Base-by-base conservation (phyloP, 2,797 vertebrate species). In the Siniperca scherzeri region DNA sequence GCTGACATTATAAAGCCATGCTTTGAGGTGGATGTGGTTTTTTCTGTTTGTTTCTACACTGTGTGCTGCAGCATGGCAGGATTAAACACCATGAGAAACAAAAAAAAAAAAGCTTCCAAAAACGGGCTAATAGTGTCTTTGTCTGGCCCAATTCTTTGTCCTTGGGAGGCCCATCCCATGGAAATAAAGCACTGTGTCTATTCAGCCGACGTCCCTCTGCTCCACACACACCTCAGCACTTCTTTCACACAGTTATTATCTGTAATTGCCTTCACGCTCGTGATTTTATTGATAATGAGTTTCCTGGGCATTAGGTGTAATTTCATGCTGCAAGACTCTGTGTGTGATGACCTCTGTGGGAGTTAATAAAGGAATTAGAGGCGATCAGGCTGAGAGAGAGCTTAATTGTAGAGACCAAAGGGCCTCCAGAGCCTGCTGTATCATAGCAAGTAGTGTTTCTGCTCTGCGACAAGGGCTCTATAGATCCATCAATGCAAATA, bases 231-330 rank as follows among this genome's bases (percentile, higher is more conserved):
- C 89, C 88, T 93, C 89, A 92, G 90, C 88, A 89, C 88, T 92
- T 92, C 91, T 93, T 93, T 95, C 94, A 94, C 90, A 89, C 90
- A 91, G 93, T 95, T 95, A 95, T 96, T 95, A 95, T 95, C 92
- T 90, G 92, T 96, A 96, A 96, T 96, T 95, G 92, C 91, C 86
- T 94, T 95, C 95, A 96, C 92, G 92, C 94, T 92, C 81, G 85
- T 95, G 95, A 94, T 96, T 96, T 96, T 95, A 96, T 95, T 96
- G 95, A 96, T 95, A 96, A 96, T 95, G 94, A 94, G 92, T 94
- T 96, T 94, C 93, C 94, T 91, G 89, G 89, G 94, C 91, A 93
- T 95, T 95, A 94, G 91, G 86, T 91, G 90, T 94, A 95, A 96
- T 96, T 96, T 96, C 95, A 96, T 94, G 95, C 94, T 92, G 94